Conservation (phyloP, 2,888 invertebrate genomes). For the Nudaria mundana region DNA sequence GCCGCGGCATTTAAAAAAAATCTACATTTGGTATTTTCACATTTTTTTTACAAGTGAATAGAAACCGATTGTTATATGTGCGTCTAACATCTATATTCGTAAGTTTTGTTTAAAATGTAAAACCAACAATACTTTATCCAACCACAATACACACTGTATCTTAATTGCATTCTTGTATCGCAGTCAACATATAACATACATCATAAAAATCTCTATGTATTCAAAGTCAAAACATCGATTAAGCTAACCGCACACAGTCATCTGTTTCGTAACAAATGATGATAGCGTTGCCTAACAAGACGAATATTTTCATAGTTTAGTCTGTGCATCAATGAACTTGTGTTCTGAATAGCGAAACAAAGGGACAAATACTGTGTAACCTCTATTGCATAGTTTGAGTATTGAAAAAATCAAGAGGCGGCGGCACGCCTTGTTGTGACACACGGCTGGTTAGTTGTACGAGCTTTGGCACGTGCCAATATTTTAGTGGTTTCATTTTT, state of each 20-base stretch:
- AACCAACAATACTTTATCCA: no score
- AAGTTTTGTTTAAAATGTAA: no score
- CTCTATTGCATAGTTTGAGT: conserved; percentile 48
- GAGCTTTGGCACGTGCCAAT: conserved; percentile 23
- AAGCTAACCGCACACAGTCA: conserved; percentile 25
- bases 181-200: background rate
- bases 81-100: no score
- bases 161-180: background rate
- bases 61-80: no score
- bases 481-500: background rate
- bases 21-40: no score
- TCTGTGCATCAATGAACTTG: conserved; percentile 57
- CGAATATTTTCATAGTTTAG: conserved; percentile 49
- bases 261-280: conserved; percentile 59
- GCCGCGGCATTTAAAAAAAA: no score
- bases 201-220: background rate
- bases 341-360: conserved; percentile 59
- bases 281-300: conserved; percentile 69
- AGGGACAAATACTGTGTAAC: conserved; percentile 69
- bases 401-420: conserved; percentile 44
- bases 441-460: conserved; percentile 16
- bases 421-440: conserved; percentile 28
- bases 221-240: conserved; percentile 22
- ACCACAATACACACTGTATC: no score
- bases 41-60: no score